Evolutionary conservation across 2,888 invertebrate species (phyloP).

Genomic region (Folsomia manolachei): DNA sequence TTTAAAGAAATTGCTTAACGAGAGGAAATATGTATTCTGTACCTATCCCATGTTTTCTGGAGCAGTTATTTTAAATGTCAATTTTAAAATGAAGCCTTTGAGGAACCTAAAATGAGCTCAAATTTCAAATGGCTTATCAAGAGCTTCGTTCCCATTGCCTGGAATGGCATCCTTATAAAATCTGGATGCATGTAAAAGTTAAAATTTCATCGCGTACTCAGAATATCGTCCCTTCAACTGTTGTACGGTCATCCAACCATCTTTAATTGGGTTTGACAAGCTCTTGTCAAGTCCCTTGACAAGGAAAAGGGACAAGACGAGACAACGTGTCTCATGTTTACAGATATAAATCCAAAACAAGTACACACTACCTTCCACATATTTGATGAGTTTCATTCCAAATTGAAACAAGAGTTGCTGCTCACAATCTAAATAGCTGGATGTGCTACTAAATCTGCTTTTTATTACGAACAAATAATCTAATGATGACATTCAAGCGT

Average conservation of each 20-base stretch:
- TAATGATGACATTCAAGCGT: neutral
- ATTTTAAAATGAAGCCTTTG: no score
- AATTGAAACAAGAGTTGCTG: neutral
- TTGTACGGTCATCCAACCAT: neutral
- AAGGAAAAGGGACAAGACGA: neutral
- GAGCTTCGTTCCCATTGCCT: no score
- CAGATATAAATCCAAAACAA: neutral
- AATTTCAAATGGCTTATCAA: no score
- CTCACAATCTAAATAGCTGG: neutral
- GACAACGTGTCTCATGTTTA: neutral
- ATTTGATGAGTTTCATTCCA: neutral
- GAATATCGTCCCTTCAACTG: neutral
- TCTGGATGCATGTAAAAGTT: no score
- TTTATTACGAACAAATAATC: neutral
- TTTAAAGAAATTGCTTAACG: no score
- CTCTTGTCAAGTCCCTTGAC: neutral
- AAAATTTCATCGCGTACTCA: neutral
- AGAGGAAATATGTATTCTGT: no score
- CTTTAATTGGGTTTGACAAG: conserved; percentile 15
- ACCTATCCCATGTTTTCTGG: no score
- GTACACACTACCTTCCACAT: no score
- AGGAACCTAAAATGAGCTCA: no score
- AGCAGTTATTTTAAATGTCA: no score
- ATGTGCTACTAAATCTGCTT: neutral
- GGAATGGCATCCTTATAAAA: no score